phyloP scores from a whole-genome alignment of 2,113 vertebrate species.

The Calidris pygmaea region DNA sequence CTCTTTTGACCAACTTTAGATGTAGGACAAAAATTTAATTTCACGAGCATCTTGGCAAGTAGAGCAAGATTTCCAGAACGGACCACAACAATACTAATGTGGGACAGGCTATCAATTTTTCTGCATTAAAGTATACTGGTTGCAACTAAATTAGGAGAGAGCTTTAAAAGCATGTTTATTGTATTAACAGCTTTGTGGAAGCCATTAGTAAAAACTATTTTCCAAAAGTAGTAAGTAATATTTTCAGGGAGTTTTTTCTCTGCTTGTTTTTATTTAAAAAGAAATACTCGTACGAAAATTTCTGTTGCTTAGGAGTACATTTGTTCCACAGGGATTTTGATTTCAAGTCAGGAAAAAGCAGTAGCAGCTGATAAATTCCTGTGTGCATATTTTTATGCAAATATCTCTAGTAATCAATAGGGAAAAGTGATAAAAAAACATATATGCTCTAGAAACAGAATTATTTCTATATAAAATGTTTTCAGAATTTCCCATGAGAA shows the following conservation, averaged over 20 bases:
- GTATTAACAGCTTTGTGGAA: slow-evolving; percentile 34
- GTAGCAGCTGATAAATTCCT: slow-evolving; percentile 24
- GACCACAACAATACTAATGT: not conserved
- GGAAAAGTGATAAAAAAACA: slow-evolving; percentile 35
- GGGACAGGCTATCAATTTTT: slow-evolving; percentile 16
- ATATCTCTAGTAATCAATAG: slow-evolving; percentile 33
- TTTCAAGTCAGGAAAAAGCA: slow-evolving; percentile 50
- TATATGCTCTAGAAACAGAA: slow-evolving; percentile 41
- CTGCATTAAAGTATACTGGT: not conserved
- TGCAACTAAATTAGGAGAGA: slow-evolving; percentile 33
- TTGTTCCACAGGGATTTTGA: slow-evolving; percentile 40
- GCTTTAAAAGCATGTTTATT: slow-evolving; percentile 50
- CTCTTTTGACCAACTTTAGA: not conserved
- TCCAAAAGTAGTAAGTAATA: slow-evolving; percentile 29
- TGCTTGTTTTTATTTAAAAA: slow-evolving; percentile 49
- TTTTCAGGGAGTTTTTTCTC: not conserved
- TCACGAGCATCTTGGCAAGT: not conserved
- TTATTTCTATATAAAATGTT: slow-evolving; percentile 29
- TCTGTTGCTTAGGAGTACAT: slow-evolving; percentile 27
- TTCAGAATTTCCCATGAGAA: slow-evolving; percentile 52
- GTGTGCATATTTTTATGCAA: slow-evolving; percentile 36
- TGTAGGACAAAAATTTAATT: not conserved
- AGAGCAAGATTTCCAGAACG: not conserved
- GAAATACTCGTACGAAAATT: not conserved
- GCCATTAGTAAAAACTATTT: slow-evolving; percentile 46